A percentile compares a stretch with the other conserved stretches of the same genome.
phyloP scores from a whole-genome alignment of 2,888 invertebrate genomes.

The Dasypogon diadema region DNA sequence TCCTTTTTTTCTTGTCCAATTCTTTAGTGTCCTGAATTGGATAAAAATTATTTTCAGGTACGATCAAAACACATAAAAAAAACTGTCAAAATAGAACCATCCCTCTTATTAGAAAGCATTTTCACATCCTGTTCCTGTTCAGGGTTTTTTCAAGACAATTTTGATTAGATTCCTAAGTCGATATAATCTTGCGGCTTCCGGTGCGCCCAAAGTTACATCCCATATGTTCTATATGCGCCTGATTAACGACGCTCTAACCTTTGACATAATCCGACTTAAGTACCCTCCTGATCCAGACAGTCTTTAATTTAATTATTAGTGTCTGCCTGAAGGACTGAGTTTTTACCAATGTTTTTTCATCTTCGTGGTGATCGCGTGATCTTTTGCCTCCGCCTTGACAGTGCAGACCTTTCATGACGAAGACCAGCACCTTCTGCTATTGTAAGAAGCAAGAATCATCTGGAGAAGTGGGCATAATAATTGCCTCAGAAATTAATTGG shows the following conservation, averaged over 20 bases:
- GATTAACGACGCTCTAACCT: slow-evolving; percentile 27
- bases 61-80: neutral
- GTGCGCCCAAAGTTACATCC: slow-evolving; percentile 5
- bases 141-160: neutral
- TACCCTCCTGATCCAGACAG: slow-evolving; percentile 25
- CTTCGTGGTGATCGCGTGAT: slow-evolving; percentile 28
- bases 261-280: slow-evolving; percentile 42
- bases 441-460: no score
- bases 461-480: slow-evolving; percentile 11
- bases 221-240: slow-evolving; percentile 5
- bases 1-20: no score
- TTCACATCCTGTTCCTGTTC: neutral
- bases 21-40: neutral
- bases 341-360: neutral
- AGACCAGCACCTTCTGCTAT: slow-evolving; percentile 23
- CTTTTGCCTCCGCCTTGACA: neutral
- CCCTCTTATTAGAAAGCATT: neutral
- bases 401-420: slow-evolving; percentile 2
- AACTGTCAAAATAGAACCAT: neutral
- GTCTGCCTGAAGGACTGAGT: slow-evolving; percentile 9
- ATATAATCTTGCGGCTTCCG: slow-evolving; percentile 34
- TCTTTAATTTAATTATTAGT: slow-evolving; percentile 38
- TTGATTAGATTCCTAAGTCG: neutral
- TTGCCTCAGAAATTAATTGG: slow-evolving; percentile 18
- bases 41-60: neutral